Conservation (phyloP, 2,113 vertebrate genomes). For the Thamnaconus septentrionalis region DNA sequence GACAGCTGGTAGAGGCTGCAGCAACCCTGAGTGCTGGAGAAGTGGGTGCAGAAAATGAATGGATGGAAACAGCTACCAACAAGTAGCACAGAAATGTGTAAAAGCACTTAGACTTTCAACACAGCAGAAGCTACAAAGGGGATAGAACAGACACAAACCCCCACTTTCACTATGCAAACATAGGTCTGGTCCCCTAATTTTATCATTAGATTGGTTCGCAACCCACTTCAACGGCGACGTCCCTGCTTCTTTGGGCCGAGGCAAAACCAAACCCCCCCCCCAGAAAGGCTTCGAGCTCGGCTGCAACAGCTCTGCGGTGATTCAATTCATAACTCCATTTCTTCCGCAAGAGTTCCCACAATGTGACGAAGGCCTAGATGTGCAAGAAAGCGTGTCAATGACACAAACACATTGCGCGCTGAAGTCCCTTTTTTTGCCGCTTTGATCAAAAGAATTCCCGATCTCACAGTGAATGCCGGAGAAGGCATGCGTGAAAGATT, state of each 20-base stretch:
- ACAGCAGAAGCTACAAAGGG: too few species aligned
- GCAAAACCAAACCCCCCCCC: background rate
- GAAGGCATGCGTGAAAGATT: too few species aligned
- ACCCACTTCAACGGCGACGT: too few species aligned
- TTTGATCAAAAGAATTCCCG: slow-evolving; percentile 31
- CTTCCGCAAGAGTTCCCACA: background rate
- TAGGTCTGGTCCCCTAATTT: background rate
- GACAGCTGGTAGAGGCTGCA: too few species aligned
- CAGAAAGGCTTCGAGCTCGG: background rate
- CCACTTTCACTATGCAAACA: too few species aligned
- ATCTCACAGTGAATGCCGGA: background rate
- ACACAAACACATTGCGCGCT: slow-evolving; percentile 5
- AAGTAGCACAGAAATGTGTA: too few species aligned
- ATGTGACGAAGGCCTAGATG: slow-evolving; percentile 19
- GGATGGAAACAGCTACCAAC: too few species aligned
- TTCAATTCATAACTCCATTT: background rate
- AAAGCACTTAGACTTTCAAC: too few species aligned
- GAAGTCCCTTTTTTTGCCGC: slow-evolving; percentile 1
- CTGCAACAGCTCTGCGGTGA: background rate
- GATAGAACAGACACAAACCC: too few species aligned
- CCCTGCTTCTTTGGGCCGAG: too few species aligned
- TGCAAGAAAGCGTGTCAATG: slow-evolving; percentile 4
- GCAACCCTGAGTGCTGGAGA: too few species aligned
- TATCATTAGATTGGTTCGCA: background rate
- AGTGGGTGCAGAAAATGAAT: too few species aligned